Evolutionary conservation across 1,140 invertebrate species (phyloP), one percentile per base, ranked within the genome.

Genomic region (Tetragnatha versicolor): DNA sequence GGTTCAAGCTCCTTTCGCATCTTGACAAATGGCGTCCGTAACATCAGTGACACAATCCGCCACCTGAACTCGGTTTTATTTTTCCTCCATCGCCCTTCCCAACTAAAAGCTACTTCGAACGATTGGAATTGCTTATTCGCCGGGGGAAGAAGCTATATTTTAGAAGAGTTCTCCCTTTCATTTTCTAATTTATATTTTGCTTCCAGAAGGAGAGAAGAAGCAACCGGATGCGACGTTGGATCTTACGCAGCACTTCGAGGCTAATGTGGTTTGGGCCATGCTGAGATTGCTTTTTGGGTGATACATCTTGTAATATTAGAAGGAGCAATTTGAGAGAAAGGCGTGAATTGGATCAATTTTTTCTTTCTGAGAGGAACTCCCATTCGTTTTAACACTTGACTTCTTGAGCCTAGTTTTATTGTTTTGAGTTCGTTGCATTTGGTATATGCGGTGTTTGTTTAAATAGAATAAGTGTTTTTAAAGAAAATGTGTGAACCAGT

Each of bases 71-170:
- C 42, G 12, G 12, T 20, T 12, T 47, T 17, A 17, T 47, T 20
- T 47, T 47, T 47, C 20, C 42, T 47, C 20, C 20, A 17, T 47
- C 42, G 42, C 53, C 27, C n/a, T 2, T 31, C 27, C n/a, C n/a
- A 31, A 35, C 55, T 60, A 35, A 35, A 53, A 35, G 55, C 29
- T 60, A 35, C 31, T 35, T 60, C 55, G 20, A 60, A 31, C 55
- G 55, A 60, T 60, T 60, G 55, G 27, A 60, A 60, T 60, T 35
- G 55, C 55, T 60, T 60, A 60, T n/a, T 14, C 12, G 55, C 55
- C 31, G 35, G 14, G 31, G 6, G 29, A 60, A 1, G 55, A n/a
- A n/a, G 31, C 5, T 10, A 33, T 60, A 60, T 60, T 60, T 60
- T 33, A 60, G 55, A 60, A 35, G 14, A 14, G 9, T 53, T 6